Evolutionary conservation across 2,888 invertebrate genomes (phyloP), one percentile per base, ranked within the genome.

Genomic region (Volucella zonaria): DNA sequence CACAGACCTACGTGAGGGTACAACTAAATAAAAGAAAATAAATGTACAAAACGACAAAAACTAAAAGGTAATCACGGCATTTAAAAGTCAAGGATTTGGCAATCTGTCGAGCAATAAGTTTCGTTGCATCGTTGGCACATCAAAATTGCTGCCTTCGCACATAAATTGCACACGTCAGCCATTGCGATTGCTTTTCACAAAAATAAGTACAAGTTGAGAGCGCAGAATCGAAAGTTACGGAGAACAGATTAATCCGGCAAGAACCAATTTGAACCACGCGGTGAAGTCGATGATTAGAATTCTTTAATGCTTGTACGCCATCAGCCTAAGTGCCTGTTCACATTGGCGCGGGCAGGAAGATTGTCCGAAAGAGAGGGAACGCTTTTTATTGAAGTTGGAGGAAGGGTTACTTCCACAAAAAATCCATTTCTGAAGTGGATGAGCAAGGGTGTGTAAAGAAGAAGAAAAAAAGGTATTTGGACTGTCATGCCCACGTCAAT

Each of bases 41-140:
- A 51, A 45, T 12, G 18, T 54, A 18, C 11, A 2, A 38, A 15
- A 14, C 3, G 12, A 66, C n/a, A 18, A 51, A 18, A 10, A 40
- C 40, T 40, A 51, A 52, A 52, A 49, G 51, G 2, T 73, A 87
- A 88, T 87, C 87, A 89, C 89, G 89, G 89, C 75, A 89, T 88
- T 61, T 87, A 87, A 42, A 86, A 87, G 31, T 87, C 87, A 0
- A 79, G 64, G 6, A 86, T 83, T 79, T 87, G 87, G 66, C 87
- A 87, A 66, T 86, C 78, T 10, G 80, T 75, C 15, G 85, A 80
- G 14, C 87, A 87, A 66, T 87, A 87, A 1, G 74, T 64, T 10
- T 87, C 87, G 31, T 66, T 66, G 45, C 87, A 87, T 11, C 87
- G 78, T 49, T 87, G 85, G 66, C 87, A 87, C 85, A 85, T 85